phyloP scores from a whole-genome alignment of 1,140 invertebrate species.

The Pectinophora gossypiella region DNA sequence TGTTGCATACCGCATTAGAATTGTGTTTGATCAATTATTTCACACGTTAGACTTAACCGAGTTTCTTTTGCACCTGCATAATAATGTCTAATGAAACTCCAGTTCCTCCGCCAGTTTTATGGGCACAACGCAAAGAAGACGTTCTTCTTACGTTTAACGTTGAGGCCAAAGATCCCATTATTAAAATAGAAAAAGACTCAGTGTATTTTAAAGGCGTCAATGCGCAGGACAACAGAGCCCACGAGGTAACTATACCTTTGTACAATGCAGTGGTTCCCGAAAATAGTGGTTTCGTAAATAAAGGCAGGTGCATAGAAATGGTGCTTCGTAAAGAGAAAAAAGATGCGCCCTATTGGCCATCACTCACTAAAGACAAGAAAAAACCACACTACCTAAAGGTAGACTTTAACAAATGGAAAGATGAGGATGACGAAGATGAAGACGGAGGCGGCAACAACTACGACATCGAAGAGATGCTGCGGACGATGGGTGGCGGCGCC shows the following conservation, averaged over 20 bases:
- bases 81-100: conserved; percentile 59
- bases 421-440: conserved; percentile 82
- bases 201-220: conserved; percentile 91
- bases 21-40: conserved; percentile 33
- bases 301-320: conserved; percentile 88
- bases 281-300: conserved; percentile 81
- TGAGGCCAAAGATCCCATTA: conserved; percentile 88
- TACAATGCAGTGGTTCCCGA: conserved; percentile 88
- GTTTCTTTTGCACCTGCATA: conserved; percentile 8
- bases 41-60: conserved; percentile 7
- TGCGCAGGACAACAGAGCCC: conserved; percentile 87
- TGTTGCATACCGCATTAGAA: conserved; percentile 17
- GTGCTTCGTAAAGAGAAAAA: conserved; percentile 78
- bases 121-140: conserved; percentile 91
- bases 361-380: conserved; percentile 89
- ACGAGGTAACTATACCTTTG: conserved; percentile 91
- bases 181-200: conserved; percentile 85
- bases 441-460: conserved; percentile 33
- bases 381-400: conserved; percentile 97
- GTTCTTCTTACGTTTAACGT: conserved; percentile 92
- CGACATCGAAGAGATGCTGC: conserved; percentile 55
- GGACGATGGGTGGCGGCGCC: conserved; percentile 45
- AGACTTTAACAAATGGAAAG: conserved; percentile 98
- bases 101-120: conserved; percentile 88
- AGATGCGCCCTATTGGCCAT: conserved; percentile 89